phyloP scores from a whole-genome alignment of 2,113 vertebrate species.

The Odocoileus hemionus region DNA sequence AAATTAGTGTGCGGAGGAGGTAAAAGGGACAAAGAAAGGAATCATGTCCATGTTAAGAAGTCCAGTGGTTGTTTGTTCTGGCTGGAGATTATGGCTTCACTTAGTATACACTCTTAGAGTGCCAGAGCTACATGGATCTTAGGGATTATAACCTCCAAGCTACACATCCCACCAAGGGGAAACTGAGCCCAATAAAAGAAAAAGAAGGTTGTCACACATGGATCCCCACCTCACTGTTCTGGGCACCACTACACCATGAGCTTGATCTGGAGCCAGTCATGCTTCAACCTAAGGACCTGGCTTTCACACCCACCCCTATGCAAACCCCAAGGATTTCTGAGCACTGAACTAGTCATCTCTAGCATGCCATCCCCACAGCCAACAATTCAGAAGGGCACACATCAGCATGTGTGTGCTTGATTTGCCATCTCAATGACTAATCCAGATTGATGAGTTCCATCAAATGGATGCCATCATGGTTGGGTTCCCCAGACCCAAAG shows the following conservation, averaged over 20 bases:
- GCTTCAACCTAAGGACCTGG: background rate
- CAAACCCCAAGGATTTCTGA: background rate
- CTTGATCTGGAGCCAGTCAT: background rate
- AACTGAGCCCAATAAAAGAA: background rate
- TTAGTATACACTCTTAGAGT: background rate
- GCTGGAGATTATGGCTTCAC: background rate
- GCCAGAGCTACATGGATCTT: background rate
- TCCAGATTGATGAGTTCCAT: background rate
- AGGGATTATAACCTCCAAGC: background rate
- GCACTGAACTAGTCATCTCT: background rate
- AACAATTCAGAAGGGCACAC: background rate
- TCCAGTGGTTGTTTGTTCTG: background rate
- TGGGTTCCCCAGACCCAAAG: background rate
- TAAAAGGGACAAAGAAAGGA: background rate
- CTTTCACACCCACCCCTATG: background rate
- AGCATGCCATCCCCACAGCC: background rate
- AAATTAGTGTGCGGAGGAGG: background rate
- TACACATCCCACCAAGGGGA: background rate
- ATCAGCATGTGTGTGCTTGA: fast-evolving
- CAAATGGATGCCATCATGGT: fast-evolving
- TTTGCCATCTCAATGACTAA: background rate
- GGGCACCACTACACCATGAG: background rate
- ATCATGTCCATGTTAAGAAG: background rate
- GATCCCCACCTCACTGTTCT: background rate
- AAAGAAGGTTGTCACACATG: background rate